Evolutionary conservation across 2,888 invertebrate genomes (phyloP).

Genomic region (Sphaeridia pumilis): DNA sequence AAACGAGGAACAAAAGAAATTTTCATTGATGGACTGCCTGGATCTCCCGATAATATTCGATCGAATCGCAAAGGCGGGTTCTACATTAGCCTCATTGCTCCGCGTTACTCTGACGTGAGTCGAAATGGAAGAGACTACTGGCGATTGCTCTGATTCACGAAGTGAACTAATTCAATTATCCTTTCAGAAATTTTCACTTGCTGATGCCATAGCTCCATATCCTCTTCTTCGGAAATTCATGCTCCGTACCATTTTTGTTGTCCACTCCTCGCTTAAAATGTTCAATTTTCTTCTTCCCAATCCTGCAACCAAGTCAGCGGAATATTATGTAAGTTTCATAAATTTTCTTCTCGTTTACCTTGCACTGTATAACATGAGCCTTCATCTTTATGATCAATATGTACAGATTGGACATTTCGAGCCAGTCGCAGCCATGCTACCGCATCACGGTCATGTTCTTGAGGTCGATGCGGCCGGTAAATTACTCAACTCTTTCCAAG

Average conservation of each 20-base stretch:
- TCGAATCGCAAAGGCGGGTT: constrained; percentile 53
- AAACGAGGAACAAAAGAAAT: constrained; percentile 65
- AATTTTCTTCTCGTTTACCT: too few relatives aligned
- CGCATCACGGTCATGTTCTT: constrained; percentile 47
- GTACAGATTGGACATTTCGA: constrained; percentile 55
- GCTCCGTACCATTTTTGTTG: constrained; percentile 48
- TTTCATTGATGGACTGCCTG: constrained; percentile 71
- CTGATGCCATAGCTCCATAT: constrained; percentile 49
- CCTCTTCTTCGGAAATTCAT: constrained; percentile 55
- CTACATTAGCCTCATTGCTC: constrained; percentile 50
- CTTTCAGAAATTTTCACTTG: constrained; percentile 42
- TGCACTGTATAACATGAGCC: too few relatives aligned
- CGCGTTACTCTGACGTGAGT: constrained; percentile 40
- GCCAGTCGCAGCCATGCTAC: constrained; percentile 40
- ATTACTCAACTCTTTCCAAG: constrained; percentile 52
- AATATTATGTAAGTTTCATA: constrained; percentile 51
- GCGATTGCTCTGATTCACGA: too few relatives aligned
- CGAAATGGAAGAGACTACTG: too few relatives aligned
- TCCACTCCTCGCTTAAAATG: constrained; percentile 53
- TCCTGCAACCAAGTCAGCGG: constrained; percentile 49
- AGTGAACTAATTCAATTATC: not conserved
- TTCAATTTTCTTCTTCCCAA: constrained; percentile 55
- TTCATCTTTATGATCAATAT: not conserved
- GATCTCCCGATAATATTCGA: constrained; percentile 54
- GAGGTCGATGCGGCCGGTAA: constrained; percentile 61